Evolutionary conservation across 1,140 invertebrate species (phyloP), one percentile per base, ranked within the genome.

Genomic region (Andricus grossulariae): DNA sequence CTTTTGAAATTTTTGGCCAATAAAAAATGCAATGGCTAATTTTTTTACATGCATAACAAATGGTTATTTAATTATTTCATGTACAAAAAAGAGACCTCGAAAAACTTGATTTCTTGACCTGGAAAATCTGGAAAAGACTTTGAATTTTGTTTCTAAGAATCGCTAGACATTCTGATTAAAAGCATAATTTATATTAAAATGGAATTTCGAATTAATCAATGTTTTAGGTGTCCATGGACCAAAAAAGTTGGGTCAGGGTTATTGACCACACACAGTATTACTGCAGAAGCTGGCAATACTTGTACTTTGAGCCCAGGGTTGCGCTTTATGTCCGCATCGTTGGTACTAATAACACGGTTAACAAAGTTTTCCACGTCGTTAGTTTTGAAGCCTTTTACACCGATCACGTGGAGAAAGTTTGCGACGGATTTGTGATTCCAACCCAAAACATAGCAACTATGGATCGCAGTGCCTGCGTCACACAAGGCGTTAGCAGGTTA

Each of bases 251-350:
- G 98, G 94, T 97, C 73, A 94, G 95, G 76, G 95, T 99, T 49
- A 94, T 99, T 57, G 98, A 99, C 92, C 96, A 99, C 91, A 95
- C 96, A 72, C 92, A 95, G 72, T 99, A 96, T 92, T 95, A 96
- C 88, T 99, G 99, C 88, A 94, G 98, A 73, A 99, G 98, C 18
- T 99, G 97, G 97, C 99, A 99, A 92, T 95, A 95, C 88, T 93
- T 99, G 21, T 98, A 98, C 91, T 99, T 99, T 92, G 93, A 95
- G 80, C 93, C 96, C 11, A 92, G 97, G 74, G 98, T 99, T 73
- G 97, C 98, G 66, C 93, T 94, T 83, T 99, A 95, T 90, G 96
- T 99, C 79, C 94, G 96, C 85, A 94, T 99, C 57, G 97, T 98
- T 80, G 98, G 96, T 83, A 99, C 98, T 39, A 96, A 98, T 88